Conservation (phyloP, 2,113 vertebrate genomes). For the Nannospalax galili region DNA sequence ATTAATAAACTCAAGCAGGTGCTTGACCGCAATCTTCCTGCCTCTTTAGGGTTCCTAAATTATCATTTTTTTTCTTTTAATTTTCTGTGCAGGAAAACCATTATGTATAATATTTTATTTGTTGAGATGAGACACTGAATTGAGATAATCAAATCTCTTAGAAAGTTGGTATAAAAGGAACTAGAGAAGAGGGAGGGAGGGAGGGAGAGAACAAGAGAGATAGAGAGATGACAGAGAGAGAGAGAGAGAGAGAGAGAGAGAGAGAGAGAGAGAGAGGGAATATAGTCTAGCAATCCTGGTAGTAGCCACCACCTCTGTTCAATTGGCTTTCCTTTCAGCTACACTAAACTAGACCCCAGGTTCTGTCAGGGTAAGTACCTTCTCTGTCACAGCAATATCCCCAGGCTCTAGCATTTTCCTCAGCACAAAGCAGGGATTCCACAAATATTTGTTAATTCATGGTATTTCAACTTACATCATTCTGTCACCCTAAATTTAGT, state of each 20-base stretch:
- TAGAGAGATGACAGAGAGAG: too few relatives aligned
- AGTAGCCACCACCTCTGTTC: background rate
- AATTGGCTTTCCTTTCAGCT: background rate
- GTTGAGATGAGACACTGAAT: background rate
- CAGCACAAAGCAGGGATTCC: background rate
- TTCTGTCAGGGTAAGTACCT: background rate
- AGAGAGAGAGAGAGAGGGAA: background rate
- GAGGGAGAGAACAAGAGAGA: fast-evolving
- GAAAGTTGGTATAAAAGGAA: background rate
- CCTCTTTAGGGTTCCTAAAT: conserved; percentile 13
- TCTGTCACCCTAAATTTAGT: background rate
- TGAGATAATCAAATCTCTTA: conserved; percentile 26
- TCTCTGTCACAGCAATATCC: background rate
- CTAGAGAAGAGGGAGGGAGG: background rate
- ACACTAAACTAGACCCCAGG: background rate
- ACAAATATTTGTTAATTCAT: background rate
- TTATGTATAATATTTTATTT: conserved; percentile 40
- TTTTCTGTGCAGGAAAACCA: conserved; percentile 42
- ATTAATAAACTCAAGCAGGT: background rate
- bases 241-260: background rate
- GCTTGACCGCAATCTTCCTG: conserved; percentile 22
- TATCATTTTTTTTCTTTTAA: conserved; percentile 21
- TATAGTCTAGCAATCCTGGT: background rate
- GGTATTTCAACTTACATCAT: background rate
- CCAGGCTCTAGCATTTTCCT: background rate